Percentiles rank a stretch among this genome's conserved stretches.
Evolutionary conservation across 2,888 invertebrate species (phyloP).

Genomic region (Cosmopolites sordidus): DNA sequence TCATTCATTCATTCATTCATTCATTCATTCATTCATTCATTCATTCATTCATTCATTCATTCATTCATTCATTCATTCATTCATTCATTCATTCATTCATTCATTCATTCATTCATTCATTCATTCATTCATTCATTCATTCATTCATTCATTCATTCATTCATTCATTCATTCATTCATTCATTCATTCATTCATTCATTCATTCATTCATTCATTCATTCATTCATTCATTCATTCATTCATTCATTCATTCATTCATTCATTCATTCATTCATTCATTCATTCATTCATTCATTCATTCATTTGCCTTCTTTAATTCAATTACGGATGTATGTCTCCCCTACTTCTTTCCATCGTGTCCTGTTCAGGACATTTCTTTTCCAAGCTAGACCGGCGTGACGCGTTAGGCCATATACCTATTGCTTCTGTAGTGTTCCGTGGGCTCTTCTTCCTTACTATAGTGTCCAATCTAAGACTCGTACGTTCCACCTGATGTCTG

Average conservation of each 20-base stretch:
- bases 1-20: background rate
- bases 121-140: background rate
- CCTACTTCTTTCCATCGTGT: background rate
- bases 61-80: background rate
- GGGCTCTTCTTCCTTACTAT: too few species aligned
- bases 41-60: background rate
- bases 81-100: background rate
- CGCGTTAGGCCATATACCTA: too few species aligned
- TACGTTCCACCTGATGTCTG: too few species aligned
- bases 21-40: too few species aligned
- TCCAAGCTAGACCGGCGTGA: too few species aligned
- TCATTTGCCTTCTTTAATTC: too few species aligned
- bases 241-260: background rate
- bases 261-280: background rate
- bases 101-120: background rate
- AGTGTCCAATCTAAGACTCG: too few species aligned
- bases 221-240: background rate
- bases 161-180: background rate
- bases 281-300: too few species aligned
- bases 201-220: background rate
- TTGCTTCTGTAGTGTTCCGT: too few species aligned
- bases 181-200: background rate
- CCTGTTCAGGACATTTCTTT: too few species aligned
- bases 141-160: background rate
- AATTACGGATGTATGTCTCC: background rate